Evolutionary conservation across 2,113 vertebrate species (phyloP), one percentile per base, ranked within the genome.

Genomic region (Budorcas taxicolor): DNA sequence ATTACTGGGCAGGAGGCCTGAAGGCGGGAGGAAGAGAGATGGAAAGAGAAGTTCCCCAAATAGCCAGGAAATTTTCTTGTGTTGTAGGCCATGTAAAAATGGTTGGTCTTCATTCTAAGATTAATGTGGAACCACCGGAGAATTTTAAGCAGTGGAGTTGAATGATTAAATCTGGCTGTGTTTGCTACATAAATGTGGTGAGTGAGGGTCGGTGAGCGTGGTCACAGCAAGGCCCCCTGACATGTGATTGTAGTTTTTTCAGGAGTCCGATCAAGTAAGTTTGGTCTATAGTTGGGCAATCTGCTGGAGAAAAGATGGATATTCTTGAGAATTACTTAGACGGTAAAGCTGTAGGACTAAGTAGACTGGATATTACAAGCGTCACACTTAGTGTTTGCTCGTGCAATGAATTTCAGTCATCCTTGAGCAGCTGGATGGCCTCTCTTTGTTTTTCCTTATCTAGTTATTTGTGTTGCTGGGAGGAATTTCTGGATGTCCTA

Each of bases 1-100:
- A 33, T 25, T 31, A 3, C 0, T 0, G 21, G 74, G 12, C 23
- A 29, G 21, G 57, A 80, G 31, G 50, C 45, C 64, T 27, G 25
- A 55, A 33, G 40, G 21, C 0, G 2, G 21, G 14, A 43, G 52
- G 31, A 1, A 74, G 3, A 25, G 31, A 13, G 9, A 57, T 16
- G 31, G 40, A 64, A 27, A 50, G 50, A 13, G n/a, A 71, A 88
- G 10, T 50, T 89, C 74, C 7, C 0, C 8, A 12, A 27, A 19
- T 0, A 29, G 16, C 57, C 87, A 23, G 23, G 16, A 21, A 7
- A 1, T 27, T 36, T 27, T 36, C 33, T 36, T 15, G 23, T 52
- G 21, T 31, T 29, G 1, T 7, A 74, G 3, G 52, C 31, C 27
- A 33, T 13, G 3, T 21, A 7, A 50, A 64, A 50, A 62, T 29